Evolutionary conservation across 2,888 invertebrate species (phyloP).

Genomic region (Oligia latruncula): DNA sequence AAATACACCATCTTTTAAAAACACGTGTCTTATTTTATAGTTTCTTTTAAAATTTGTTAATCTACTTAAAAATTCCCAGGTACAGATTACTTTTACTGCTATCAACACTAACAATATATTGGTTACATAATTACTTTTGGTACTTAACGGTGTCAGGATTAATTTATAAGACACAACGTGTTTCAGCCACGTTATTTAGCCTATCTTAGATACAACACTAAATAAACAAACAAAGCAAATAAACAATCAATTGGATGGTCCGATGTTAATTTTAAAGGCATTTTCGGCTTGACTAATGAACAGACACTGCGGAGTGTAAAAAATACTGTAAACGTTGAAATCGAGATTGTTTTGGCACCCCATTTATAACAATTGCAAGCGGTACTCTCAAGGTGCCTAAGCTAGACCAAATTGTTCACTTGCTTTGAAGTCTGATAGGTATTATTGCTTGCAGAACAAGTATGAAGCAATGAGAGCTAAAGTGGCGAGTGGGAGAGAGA

Average conservation of each 20-base stretch:
- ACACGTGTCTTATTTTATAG: slow-evolving; percentile 42
- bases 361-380: slow-evolving; percentile 58
- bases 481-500: slow-evolving; percentile 81
- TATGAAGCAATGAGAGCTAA: slow-evolving; percentile 79
- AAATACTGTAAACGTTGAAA: slow-evolving; percentile 25
- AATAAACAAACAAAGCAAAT: slow-evolving; percentile 74
- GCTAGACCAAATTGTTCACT: slow-evolving; percentile 62
- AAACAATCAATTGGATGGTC: slow-evolving; percentile 79
- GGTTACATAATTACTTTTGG: slow-evolving; percentile 60
- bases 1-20: slow-evolving; percentile 39
- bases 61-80: slow-evolving; percentile 58
- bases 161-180: slow-evolving; percentile 34
- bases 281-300: slow-evolving; percentile 54
- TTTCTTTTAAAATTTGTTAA: slow-evolving; percentile 52
- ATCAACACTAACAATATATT: slow-evolving; percentile 50
- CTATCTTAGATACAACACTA: slow-evolving; percentile 61
- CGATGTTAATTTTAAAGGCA: slow-evolving; percentile 70
- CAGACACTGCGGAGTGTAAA: slow-evolving; percentile 34
- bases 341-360: slow-evolving; percentile 60
- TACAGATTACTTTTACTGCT: slow-evolving; percentile 55
- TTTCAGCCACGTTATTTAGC: slow-evolving; percentile 39
- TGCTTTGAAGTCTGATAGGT: slow-evolving; percentile 59
- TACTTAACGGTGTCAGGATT: slow-evolving; percentile 46
- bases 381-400: slow-evolving; percentile 47
- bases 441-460: slow-evolving; percentile 83